phyloP scores from a whole-genome alignment of 1,140 invertebrate genomes.

The Zelostemma sp. region DNA sequence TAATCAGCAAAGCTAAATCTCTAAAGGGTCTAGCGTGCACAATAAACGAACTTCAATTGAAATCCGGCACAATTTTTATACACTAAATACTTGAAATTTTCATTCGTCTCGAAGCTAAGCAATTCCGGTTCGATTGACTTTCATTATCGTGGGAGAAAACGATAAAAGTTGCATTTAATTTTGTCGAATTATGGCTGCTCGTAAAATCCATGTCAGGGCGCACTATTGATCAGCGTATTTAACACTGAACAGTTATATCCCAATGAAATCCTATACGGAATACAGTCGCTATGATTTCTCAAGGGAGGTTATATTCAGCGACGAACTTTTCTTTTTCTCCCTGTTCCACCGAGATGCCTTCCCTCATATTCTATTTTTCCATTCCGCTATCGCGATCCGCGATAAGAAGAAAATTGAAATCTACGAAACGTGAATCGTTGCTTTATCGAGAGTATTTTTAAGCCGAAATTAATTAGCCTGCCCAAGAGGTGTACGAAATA shows the following conservation, averaged over 20 bases:
- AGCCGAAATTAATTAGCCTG: too few relatives aligned
- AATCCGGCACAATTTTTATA: neutral
- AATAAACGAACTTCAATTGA: conserved; percentile 1
- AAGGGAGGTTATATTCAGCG: conserved; percentile 44
- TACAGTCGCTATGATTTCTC: conserved; percentile 52
- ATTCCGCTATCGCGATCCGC: neutral
- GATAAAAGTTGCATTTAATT: too few relatives aligned
- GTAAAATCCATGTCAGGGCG: conserved; percentile 1
- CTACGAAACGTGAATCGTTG: too few relatives aligned
- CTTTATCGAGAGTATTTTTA: too few relatives aligned
- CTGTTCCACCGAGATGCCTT: conserved; percentile 18
- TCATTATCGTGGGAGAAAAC: too few relatives aligned
- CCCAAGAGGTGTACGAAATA: neutral
- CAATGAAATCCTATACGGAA: conserved; percentile 23
- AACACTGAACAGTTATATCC: conserved; percentile 26
- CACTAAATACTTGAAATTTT: too few relatives aligned
- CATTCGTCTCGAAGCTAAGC: too few relatives aligned
- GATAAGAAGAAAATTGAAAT: neutral
- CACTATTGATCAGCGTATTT: conserved; percentile 11
- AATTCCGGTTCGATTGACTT: too few relatives aligned
- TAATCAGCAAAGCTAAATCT: conserved; percentile 5
- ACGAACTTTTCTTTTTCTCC: conserved; percentile 36
- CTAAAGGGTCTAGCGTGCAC: neutral
- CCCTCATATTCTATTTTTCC: conserved; percentile 22
- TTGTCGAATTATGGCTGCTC: neutral